These are phyloP conservation scores for Thomomys bottae DNA, from an alignment of 2,113 vertebrate genomes.

Conservation along the genomic window DNA sequence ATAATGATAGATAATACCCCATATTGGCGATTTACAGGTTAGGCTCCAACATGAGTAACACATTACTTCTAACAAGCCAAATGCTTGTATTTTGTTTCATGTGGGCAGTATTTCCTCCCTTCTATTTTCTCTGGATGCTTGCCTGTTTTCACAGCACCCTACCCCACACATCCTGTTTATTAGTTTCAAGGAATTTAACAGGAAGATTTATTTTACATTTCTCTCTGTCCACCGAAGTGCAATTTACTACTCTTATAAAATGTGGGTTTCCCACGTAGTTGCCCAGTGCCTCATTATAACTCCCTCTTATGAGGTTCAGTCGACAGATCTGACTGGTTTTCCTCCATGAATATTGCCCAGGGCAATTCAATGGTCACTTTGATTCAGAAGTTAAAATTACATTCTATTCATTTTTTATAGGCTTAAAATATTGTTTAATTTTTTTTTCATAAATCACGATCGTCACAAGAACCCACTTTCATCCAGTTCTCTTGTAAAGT, in stretches of 20 bases:
- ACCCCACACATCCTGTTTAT: conserved; percentile 67
- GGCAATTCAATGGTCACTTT: conserved; percentile 26
- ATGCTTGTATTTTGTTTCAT: conserved; percentile 40
- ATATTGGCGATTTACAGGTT: conserved; percentile 18
- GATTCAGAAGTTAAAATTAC: conserved; percentile 32
- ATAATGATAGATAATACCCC: conserved; percentile 29
- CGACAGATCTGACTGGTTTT: neutral
- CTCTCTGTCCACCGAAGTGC: conserved; percentile 63
- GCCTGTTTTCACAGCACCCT: conserved; percentile 51
- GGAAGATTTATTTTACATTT: conserved; percentile 63
- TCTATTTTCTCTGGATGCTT: conserved; percentile 66
- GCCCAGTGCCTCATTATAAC: neutral
- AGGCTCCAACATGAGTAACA: conserved; percentile 52
- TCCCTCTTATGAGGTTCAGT: neutral
- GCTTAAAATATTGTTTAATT: conserved; percentile 8
- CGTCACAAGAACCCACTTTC: conserved; percentile 14
- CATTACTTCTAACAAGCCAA: conserved; percentile 28
- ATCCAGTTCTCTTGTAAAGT: neutral
- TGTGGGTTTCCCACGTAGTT: neutral
- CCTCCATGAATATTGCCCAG: neutral
- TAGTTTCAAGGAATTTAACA: conserved; percentile 69
- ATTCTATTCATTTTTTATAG: neutral
- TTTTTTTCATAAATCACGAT: neutral
- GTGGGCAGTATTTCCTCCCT: conserved; percentile 66
- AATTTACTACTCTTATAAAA: conserved; percentile 54